Percentiles rank a stretch among this genome's conserved stretches.
These are phyloP conservation scores for Alces alces DNA, from an alignment of 2,113 vertebrate genomes.

Conservation along the genomic window DNA sequence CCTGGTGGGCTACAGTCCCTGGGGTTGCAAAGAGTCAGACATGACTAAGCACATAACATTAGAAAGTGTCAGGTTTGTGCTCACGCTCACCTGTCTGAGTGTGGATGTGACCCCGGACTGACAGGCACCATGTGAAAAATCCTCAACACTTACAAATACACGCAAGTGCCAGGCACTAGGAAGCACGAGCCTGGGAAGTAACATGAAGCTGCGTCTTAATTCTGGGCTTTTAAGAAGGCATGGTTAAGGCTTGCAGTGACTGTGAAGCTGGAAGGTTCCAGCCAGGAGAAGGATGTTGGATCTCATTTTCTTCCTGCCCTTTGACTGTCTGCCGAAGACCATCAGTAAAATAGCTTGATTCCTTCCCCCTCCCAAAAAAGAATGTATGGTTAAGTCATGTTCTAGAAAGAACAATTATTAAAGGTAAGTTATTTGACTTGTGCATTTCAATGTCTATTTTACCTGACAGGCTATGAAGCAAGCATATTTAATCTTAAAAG, in stretches of 20 bases:
- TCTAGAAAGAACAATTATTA: background rate
- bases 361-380: background rate
- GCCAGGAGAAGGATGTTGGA: background rate
- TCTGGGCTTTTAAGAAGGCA: background rate
- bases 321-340: background rate
- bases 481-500: conserved; percentile 5
- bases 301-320: background rate
- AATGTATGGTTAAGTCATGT: background rate
- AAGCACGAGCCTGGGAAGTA: background rate
- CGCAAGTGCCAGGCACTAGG: background rate
- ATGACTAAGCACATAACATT: background rate
- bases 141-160: background rate
- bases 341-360: background rate
- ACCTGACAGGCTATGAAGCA: background rate
- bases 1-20: background rate
- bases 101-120: background rate
- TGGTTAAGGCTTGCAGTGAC: background rate
- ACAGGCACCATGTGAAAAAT: background rate
- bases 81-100: background rate
- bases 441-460: background rate
- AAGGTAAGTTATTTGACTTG: background rate
- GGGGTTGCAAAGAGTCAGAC: background rate
- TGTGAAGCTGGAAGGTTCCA: background rate
- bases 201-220: background rate
- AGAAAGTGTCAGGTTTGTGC: background rate